Evolutionary conservation across 1,140 invertebrate genomes (phyloP), one percentile per base, ranked within the genome.

Genomic region (Brachionus rubens): DNA sequence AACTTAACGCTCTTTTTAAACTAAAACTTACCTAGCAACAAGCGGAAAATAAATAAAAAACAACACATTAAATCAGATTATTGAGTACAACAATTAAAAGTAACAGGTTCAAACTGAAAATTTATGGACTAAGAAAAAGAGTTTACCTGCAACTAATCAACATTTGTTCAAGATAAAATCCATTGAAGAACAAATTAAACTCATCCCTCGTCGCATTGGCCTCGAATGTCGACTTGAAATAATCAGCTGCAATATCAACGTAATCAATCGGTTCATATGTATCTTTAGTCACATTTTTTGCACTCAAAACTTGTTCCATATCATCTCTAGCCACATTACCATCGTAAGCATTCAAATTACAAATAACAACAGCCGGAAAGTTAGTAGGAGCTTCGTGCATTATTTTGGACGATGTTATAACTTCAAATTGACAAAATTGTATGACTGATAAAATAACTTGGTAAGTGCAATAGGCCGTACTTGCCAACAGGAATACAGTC

Each of bases 71-170:
- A n/a, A n/a, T n/a, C n/a, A n/a, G n/a, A n/a, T n/a, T n/a, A n/a
- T n/a, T n/a, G n/a, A n/a, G n/a, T n/a, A n/a, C n/a, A n/a, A n/a
- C n/a, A n/a, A n/a, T n/a, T n/a, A n/a, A n/a, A n/a, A n/a, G n/a
- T n/a, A n/a, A n/a, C n/a, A n/a, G n/a, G n/a, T n/a, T n/a, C n/a
- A n/a, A n/a, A n/a, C n/a, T n/a, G n/a, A n/a, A n/a, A n/a, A n/a
- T n/a, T n/a, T n/a, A n/a, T n/a, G n/a, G n/a, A n/a, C n/a, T n/a
- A n/a, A n/a, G n/a, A n/a, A n/a, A n/a, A n/a, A n/a, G n/a, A n/a
- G n/a, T 28, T 54, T 54, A 54, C 52, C 52, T 76, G 72, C 24
- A 76, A 43, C 28, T 76, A 16, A 52, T 41, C n/a, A 47, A 46
- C 48, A 62, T 62, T 59, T 76, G 30, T 33, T 4, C n/a, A 2